Conservation (phyloP, 2,888 invertebrate species). For the Bombyx huttoni region DNA sequence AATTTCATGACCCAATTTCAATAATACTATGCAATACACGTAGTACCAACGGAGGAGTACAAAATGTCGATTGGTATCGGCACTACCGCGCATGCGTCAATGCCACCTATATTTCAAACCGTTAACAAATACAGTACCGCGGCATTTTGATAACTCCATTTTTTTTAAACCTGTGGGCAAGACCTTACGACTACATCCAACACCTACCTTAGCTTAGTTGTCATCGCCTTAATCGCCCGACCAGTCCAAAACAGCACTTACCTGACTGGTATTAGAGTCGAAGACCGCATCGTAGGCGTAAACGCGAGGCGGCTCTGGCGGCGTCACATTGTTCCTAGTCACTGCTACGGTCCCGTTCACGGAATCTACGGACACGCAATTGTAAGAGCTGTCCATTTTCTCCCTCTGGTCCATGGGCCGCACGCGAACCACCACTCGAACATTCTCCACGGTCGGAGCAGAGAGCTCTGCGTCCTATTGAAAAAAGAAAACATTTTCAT, state of each 20-base stretch:
- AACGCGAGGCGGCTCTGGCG: conserved; percentile 85
- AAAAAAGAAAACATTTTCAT: neutral
- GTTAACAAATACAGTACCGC: too few relatives aligned
- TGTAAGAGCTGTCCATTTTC: conserved; percentile 77
- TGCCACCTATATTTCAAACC: neutral
- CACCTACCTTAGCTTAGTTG: neutral
- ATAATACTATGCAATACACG: too few relatives aligned
- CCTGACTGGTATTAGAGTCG: conserved; percentile 87
- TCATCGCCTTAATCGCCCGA: neutral
- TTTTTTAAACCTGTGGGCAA: too few relatives aligned
- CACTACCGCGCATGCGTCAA: neutral
- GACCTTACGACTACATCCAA: neutral
- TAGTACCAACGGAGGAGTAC: neutral
- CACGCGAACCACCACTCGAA: conserved; percentile 94
- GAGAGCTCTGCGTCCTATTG: conserved; percentile 59
- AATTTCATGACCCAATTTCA: too few relatives aligned
- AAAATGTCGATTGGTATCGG: neutral
- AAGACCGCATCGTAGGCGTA: conserved; percentile 98
- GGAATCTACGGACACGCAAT: conserved; percentile 83
- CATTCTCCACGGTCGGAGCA: conserved; percentile 88
- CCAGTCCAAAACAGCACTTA: conserved; percentile 27
- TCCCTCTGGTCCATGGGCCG: conserved; percentile 94
- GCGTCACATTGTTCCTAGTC: conserved; percentile 78
- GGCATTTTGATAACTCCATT: too few relatives aligned
- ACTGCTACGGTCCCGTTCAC: conserved; percentile 85